Evolutionary conservation across 2,113 vertebrate genomes (phyloP).

Genomic region (Corythoichthys intestinalis): DNA sequence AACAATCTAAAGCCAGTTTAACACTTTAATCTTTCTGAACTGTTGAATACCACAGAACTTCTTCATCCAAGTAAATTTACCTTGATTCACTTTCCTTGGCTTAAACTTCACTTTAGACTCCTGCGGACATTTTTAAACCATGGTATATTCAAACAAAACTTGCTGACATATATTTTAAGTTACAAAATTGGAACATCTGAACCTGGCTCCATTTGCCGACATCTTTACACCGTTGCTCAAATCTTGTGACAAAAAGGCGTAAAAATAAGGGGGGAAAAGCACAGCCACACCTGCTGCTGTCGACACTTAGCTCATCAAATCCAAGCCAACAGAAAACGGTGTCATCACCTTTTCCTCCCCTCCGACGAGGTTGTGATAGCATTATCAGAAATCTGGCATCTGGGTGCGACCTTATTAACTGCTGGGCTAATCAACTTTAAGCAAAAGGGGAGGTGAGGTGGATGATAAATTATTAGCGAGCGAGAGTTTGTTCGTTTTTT

Average conservation of each 20-base stretch:
- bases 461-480: slow-evolving; percentile 99
- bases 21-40: too few species aligned
- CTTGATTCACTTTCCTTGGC: too few species aligned
- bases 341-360: slow-evolving; percentile 87
- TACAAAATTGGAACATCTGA: not conserved
- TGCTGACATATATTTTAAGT: not conserved
- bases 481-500: slow-evolving; percentile 99
- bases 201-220: slow-evolving; percentile 6
- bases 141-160: not conserved
- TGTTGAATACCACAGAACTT: too few species aligned
- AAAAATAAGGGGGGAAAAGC: slow-evolving; percentile 8
- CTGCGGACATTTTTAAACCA: too few species aligned
- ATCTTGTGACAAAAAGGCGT: slow-evolving; percentile 18
- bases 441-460: slow-evolving; percentile 90
- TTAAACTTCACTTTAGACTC: too few species aligned
- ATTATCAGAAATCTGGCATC: slow-evolving; percentile 99
- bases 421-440: slow-evolving; percentile 99
- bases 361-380: slow-evolving; percentile 76
- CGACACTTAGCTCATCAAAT: slow-evolving; percentile 69
- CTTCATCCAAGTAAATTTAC: too few species aligned
- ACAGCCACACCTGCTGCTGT: slow-evolving; percentile 20
- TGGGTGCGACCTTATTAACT: slow-evolving; percentile 99
- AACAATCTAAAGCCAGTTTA: too few species aligned
- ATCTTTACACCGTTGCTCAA: slow-evolving; percentile 31
- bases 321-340: slow-evolving; percentile 85